Evolutionary conservation across 1,140 invertebrate species (phyloP), one percentile per base, ranked within the genome.

Genomic region (Reticulitermes speratus): DNA sequence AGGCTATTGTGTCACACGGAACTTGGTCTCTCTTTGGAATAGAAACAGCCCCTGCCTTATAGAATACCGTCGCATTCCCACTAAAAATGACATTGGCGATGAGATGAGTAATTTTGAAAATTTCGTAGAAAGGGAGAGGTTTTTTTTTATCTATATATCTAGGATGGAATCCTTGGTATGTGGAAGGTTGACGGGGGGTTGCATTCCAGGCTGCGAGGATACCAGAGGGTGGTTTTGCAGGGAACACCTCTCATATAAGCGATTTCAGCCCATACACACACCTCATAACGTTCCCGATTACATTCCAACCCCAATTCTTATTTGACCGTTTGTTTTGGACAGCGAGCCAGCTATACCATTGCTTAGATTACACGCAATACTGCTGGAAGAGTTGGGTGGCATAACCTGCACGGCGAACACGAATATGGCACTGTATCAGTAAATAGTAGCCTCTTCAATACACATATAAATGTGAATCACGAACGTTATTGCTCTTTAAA

Each of bases 21-120:
- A 75, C 65, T 30, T 75, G 65, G n/a, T 25, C n/a, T 75, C 65
- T 30, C 65, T n/a, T 38, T 9, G n/a, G 65, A 75, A 75, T 75
- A 30, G 65, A 75, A 75, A 75, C 25, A 65, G 5, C 65, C 65
- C 65, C 65, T 30, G n/a, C 14, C 2, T 25, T 75, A 75, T 75
- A 30, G 65, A 30, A 75, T 30, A 75, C 65, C 65, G 16, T 3
- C 65, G 65, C 25, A 75, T 75, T 75, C 65, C 14, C 65, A 75
- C 65, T 75, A 75, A 75, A 75, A 75, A 75, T 75, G 65, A 75
- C 65, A 75, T 75, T 75, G 65, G 25, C 65, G 25, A 75, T n/a
- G 65, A 30, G 65, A 75, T 25, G 65, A 75, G 65, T 75, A 75
- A 75, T 75, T 75, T 30, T 75, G 65, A 75, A 75, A 75, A 75